Base-by-base conservation (phyloP, 2,113 vertebrate genomes). In the Urocynchramus pylzowi region DNA sequence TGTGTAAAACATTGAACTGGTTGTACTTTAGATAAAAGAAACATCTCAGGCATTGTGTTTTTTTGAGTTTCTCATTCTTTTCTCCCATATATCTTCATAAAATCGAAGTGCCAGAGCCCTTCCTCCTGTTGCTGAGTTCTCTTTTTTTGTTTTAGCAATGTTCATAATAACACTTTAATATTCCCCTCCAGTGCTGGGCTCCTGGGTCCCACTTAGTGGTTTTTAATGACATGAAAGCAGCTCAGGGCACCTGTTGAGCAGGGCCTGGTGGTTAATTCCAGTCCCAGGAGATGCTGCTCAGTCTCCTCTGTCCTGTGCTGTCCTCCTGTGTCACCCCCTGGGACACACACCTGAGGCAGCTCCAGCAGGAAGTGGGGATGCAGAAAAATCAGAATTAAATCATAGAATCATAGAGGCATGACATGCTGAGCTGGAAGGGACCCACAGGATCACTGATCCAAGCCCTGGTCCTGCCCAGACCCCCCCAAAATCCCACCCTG, bases 11-110 rank as follows among this genome's bases (percentile, higher is more conserved):
- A 13, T 21, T 60, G 50, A 87, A 81, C 37, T 12, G 52, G 59
- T 84, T 91, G 47, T 35, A 9, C 47, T 90, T 52, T 30, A 96
- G 95, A 96, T 94, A 93, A 97, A 94, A 81, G 94, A 85, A 77
- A 64, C 30, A 41, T 88, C 80, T 56, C 73, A 93, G n/a, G 63
- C 44, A 21, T 30, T 23, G 56, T 24, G n/a, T 15, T 87, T 33
- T 57, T 87, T n/a, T 41, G 28, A 64, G 54, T 28, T 49, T 41
- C 80, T 90, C 63, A 26, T 65, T 85, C 78, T 90, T 91, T 64
- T 42, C 61, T 76, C 64, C 45, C 37, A 28, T 61, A 60, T 39
- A 82, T 91, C 95, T 91, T 71, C 57, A 56, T 45, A 27, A 57
- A 52, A 76, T 45, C 8, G 35, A 9, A 17, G 59, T 28, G 44